Conservation (phyloP, 1,140 invertebrate species). For the Microvelia longipes region DNA sequence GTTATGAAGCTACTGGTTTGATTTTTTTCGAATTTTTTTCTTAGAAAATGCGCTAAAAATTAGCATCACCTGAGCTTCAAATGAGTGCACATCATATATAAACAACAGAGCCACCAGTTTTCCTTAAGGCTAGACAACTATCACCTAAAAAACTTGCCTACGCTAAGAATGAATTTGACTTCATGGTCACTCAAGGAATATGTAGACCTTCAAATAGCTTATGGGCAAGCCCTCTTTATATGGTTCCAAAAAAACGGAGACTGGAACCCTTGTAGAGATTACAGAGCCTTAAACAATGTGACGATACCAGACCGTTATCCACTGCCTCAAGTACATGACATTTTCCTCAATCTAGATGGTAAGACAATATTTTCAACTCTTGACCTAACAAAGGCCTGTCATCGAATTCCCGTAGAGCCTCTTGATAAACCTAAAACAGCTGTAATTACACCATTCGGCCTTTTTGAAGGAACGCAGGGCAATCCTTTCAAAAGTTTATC, state of each 20-base stretch:
- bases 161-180: neutral
- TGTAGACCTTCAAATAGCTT: neutral
- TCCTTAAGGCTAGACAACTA: neutral
- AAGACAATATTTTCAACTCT: neutral
- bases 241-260: neutral
- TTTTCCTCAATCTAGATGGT: neutral
- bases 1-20: too few species aligned
- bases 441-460: neutral
- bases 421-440: neutral
- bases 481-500: neutral
- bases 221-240: neutral
- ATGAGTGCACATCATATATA: neutral
- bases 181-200: neutral
- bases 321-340: neutral
- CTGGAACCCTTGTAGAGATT: neutral
- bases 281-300: neutral
- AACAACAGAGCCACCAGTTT: neutral
- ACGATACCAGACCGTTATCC: neutral
- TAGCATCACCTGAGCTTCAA: too few species aligned
- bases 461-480: neutral
- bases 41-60: too few species aligned
- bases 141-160: neutral
- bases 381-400: neutral
- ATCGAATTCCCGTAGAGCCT: neutral
- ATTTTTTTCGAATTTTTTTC: too few species aligned